Evolutionary conservation across 2,797 vertebrate genomes (phyloP).

Genomic region (Aplochiton taeniatus): DNA sequence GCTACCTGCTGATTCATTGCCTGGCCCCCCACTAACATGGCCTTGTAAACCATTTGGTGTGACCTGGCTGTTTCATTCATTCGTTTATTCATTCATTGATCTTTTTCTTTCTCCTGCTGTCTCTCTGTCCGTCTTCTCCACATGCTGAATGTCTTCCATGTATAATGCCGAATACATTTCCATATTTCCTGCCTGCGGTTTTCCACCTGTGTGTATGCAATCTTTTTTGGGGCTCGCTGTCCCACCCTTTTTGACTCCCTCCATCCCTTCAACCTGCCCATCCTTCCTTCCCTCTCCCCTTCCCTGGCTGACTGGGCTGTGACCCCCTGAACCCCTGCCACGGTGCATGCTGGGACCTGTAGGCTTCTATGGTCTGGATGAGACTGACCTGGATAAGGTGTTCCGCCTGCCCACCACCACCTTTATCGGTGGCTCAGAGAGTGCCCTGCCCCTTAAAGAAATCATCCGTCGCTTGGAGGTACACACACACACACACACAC

Average conservation of each 20-base stretch:
- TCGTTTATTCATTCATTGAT: constrained; percentile 1
- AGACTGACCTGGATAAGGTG: constrained; percentile 92
- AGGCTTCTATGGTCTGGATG: constrained; percentile 93
- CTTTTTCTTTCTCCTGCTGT: constrained; percentile 9
- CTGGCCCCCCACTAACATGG: neutral
- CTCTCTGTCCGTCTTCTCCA: constrained; percentile 1
- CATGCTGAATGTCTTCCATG: neutral
- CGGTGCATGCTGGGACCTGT: constrained; percentile 58
- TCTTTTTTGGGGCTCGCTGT: constrained; percentile 28
- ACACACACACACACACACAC: constrained; percentile 22
- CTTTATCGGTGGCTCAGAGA: constrained; percentile 92
- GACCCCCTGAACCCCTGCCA: constrained; percentile 26
- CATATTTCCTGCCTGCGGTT: constrained; percentile 4
- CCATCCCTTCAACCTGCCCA: constrained; percentile 1
- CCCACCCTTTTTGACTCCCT: constrained; percentile 18
- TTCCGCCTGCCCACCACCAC: constrained; percentile 95
- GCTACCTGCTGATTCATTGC: neutral
- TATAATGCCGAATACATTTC: neutral
- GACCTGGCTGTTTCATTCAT: neutral
- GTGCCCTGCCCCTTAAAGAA: constrained; percentile 86
- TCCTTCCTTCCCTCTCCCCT: constrained; percentile 24
- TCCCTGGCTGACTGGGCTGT: neutral
- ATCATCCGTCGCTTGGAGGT: constrained; percentile 96
- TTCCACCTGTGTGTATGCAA: constrained; percentile 8
- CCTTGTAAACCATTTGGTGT: constrained; percentile 1